Evolutionary conservation across 2,888 invertebrate species (phyloP).

Genomic region (Conistra vaccinii): DNA sequence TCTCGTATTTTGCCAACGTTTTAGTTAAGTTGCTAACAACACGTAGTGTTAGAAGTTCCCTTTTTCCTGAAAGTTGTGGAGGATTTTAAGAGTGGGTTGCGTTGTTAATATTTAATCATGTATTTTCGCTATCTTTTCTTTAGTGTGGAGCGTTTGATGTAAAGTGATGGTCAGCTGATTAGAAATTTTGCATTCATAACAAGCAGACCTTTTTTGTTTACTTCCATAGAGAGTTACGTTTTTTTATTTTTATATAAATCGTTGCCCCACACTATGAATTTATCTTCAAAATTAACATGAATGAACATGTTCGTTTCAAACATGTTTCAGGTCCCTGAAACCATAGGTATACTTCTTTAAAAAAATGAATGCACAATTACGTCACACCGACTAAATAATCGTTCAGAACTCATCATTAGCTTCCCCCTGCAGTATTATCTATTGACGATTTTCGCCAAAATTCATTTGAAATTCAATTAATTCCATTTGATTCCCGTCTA

Average conservation of each 20-base stretch:
- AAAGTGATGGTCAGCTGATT: not conserved
- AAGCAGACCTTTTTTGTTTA: not conserved
- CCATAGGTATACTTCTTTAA: not conserved
- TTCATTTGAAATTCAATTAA: not conserved
- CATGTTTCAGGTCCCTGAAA: not conserved
- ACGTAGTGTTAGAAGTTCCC: conserved; percentile 48
- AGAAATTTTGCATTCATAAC: not conserved
- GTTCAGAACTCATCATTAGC: not conserved
- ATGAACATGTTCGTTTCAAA: too few relatives aligned
- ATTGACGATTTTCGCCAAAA: not conserved
- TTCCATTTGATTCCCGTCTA: not conserved
- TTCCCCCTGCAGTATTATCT: not conserved
- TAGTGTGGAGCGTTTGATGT: not conserved
- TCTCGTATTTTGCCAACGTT: conserved; percentile 67
- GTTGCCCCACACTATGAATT: too few relatives aligned
- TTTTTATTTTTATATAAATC: too few relatives aligned
- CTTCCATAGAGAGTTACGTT: not conserved
- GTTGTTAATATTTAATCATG: conserved; percentile 36
- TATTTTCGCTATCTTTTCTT: not conserved
- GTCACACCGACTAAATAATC: not conserved
- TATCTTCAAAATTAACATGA: too few relatives aligned
- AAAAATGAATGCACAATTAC: too few relatives aligned
- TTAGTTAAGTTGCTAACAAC: conserved; percentile 63
- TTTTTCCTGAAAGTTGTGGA: conserved; percentile 20
- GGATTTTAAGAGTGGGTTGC: conserved; percentile 6